These are phyloP conservation scores for Crocidura indochinensis DNA, from an alignment of 2,797 vertebrate genomes.

Conservation along the genomic window DNA sequence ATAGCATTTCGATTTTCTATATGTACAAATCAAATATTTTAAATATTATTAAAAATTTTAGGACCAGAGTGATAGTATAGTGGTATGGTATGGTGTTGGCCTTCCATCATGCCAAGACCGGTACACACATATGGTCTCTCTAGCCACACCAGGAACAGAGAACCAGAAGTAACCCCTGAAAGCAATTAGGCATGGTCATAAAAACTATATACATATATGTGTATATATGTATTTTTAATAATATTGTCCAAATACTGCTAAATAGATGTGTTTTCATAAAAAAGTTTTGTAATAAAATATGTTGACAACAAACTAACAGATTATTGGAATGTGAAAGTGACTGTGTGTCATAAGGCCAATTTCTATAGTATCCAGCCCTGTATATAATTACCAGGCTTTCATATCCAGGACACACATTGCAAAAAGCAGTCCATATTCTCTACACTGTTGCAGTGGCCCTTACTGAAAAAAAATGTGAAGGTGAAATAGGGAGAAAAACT, in stretches of 20 bases:
- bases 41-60: background rate
- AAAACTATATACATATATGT: too few relatives aligned
- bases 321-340: too few relatives aligned
- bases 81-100: background rate
- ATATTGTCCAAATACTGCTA: background rate
- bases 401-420: too few relatives aligned
- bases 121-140: too few relatives aligned
- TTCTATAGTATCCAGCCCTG: too few relatives aligned
- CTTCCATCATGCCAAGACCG: too few relatives aligned
- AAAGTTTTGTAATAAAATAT: slow-evolving; percentile 50
- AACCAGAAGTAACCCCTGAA: background rate
- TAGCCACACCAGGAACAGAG: too few relatives aligned
- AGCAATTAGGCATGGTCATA: background rate
- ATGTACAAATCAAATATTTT: background rate
- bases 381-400: too few relatives aligned
- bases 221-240: background rate
- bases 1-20: background rate
- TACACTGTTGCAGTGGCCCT: background rate
- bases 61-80: background rate
- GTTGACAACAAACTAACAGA: background rate
- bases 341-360: too few relatives aligned
- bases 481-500: background rate
- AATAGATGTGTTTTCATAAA: background rate
- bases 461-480: background rate
- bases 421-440: too few relatives aligned